Evolutionary conservation across 2,113 vertebrate genomes (phyloP).

Genomic region (Chlorocebus sabaeus): DNA sequence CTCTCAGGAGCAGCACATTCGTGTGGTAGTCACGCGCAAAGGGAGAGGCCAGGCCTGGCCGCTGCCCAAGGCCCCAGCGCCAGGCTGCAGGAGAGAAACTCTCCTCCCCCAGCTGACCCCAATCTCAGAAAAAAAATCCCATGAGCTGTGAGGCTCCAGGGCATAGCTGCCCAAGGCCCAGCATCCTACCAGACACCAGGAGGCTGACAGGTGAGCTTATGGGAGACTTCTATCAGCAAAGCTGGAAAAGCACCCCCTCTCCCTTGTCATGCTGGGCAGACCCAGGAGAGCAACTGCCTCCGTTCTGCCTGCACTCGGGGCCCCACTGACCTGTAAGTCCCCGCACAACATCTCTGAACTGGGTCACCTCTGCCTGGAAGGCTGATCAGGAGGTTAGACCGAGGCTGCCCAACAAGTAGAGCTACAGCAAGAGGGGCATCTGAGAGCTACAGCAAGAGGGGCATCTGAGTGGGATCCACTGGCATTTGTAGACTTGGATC

Average conservation of each 20-base stretch:
- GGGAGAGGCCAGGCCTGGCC: not conserved
- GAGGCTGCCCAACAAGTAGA: not conserved
- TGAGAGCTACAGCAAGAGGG: not conserved
- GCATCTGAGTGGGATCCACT: accelerated
- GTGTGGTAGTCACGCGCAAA: not conserved
- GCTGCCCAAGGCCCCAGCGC: not conserved
- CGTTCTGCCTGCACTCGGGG: no score
- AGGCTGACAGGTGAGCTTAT: not conserved
- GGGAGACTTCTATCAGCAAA: accelerated
- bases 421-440: not conserved
- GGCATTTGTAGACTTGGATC: not conserved
- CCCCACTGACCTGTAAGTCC: not conserved
- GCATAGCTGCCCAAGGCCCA: not conserved
- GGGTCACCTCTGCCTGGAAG: not conserved
- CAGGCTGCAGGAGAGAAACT: not conserved
- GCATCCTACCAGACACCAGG: not conserved
- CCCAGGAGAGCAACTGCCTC: not conserved
- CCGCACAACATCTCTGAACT: not conserved
- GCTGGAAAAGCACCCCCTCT: not conserved
- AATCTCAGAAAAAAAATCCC: no score
- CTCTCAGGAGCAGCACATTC: not conserved
- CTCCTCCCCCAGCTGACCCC: not conserved
- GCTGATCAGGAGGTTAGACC: not conserved
- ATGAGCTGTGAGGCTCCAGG: not conserved
- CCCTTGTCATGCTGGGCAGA: not conserved